phyloP scores from a whole-genome alignment of 2,113 vertebrate genomes.

The Motacilla tschutschensis region DNA sequence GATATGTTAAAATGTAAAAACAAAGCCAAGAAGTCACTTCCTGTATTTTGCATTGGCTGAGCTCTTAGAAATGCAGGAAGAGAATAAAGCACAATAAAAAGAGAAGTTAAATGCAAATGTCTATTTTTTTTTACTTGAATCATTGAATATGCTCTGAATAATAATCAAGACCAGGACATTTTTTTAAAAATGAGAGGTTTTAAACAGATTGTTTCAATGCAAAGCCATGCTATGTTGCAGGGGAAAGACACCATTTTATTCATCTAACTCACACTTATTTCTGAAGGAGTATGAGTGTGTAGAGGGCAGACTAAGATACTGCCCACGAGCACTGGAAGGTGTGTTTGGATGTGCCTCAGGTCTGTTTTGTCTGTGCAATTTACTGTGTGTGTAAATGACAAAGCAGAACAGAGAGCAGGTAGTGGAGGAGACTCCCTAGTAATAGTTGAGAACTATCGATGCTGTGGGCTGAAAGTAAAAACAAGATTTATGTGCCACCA shows the following conservation, averaged over 20 bases:
- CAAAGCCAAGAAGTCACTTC: not conserved
- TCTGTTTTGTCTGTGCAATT: not conserved
- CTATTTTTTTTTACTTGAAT: not conserved
- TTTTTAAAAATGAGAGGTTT: not conserved
- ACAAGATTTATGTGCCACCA: not conserved
- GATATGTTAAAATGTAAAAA: not conserved
- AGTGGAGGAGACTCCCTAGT: not conserved
- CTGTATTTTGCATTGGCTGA: not conserved
- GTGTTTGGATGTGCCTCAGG: not conserved
- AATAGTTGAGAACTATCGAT: not conserved
- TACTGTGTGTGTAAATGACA: not conserved
- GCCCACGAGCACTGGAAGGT: not conserved
- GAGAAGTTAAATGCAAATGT: not conserved
- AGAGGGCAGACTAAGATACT: not conserved
- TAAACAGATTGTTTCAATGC: not conserved
- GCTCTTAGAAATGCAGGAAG: not conserved
- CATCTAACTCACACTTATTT: not conserved
- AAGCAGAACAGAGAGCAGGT: not conserved
- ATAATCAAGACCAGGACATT: not conserved
- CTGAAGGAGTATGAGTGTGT: not conserved
- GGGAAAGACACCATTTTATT: not conserved
- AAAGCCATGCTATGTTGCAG: not conserved
- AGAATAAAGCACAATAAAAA: not conserved
- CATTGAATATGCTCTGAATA: conserved; percentile 11
- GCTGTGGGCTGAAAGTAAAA: not conserved